Evolutionary conservation across 2,113 vertebrate species (phyloP).

Genomic region (Tringa solitaria): DNA sequence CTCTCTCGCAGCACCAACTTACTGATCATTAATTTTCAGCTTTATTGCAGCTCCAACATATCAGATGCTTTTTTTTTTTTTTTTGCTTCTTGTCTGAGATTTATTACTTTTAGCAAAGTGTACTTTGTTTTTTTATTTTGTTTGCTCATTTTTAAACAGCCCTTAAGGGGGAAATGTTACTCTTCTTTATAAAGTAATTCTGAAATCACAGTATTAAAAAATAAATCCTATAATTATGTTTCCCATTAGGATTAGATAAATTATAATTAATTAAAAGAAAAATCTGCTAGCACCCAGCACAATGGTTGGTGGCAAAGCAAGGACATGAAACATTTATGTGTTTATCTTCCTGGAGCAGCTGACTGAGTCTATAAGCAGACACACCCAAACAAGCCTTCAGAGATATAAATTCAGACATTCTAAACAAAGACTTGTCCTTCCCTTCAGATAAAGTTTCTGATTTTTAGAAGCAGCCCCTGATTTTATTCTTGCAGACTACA

Average conservation of each 20-base stretch:
- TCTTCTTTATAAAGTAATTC: not conserved
- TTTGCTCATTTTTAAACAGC: not conserved
- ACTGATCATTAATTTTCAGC: conserved; percentile 54
- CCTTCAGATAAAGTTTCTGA: not conserved
- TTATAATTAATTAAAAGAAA: conserved; percentile 41
- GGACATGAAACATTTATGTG: conserved; percentile 14
- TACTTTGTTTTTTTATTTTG: not conserved
- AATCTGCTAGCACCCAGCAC: not conserved
- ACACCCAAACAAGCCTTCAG: conserved; percentile 15
- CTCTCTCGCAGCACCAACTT: conserved; percentile 11
- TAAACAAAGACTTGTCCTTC: not conserved
- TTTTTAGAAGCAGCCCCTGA: not conserved
- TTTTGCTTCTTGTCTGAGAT: conserved; percentile 8
- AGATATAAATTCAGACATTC: not conserved
- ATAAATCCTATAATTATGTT: conserved; percentile 48
- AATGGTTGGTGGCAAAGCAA: not conserved
- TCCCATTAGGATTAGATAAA: conserved; percentile 41
- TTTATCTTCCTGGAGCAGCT: conserved; percentile 23
- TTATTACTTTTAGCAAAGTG: conserved; percentile 27
- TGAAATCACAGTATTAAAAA: conserved; percentile 33
- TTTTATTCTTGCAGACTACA: not conserved
- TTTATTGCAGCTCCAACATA: conserved; percentile 32
- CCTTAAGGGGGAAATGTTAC: not conserved
- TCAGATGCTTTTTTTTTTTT: not conserved
- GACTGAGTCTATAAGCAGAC: not conserved